Evolutionary conservation across 2,797 vertebrate genomes (phyloP).

Genomic region (Molossus molossus): DNA sequence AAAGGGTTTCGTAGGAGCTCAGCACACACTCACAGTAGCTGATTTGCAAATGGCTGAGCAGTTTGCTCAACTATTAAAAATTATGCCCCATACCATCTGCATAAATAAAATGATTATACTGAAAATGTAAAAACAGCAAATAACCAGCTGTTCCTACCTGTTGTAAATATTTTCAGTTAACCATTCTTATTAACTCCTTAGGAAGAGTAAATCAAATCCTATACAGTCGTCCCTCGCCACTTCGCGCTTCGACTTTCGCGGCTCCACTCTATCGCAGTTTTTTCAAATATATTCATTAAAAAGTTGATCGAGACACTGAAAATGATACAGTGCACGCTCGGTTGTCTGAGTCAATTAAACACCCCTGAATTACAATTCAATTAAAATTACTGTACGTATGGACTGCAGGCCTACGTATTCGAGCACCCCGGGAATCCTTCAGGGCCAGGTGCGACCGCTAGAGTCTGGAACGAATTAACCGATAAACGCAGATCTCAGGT

Average conservation of each 20-base stretch:
- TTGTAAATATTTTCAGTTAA: conserved; percentile 49
- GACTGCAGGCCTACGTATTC: too few relatives aligned
- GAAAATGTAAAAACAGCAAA: conserved; percentile 22
- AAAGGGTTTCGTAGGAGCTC: neutral
- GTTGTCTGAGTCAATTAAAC: too few relatives aligned
- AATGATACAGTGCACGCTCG: too few relatives aligned
- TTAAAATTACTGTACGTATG: too few relatives aligned
- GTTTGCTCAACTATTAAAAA: neutral
- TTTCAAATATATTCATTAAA: too few relatives aligned
- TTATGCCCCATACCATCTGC: neutral
- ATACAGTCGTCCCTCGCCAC: neutral
- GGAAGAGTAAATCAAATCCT: neutral
- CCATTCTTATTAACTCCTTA: neutral
- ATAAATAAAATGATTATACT: conserved; percentile 28
- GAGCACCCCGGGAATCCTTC: too few relatives aligned
- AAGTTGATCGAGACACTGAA: too few relatives aligned
- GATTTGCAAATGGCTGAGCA: conserved; percentile 14
- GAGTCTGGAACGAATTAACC: too few relatives aligned
- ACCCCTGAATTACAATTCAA: too few relatives aligned
- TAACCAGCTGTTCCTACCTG: neutral
- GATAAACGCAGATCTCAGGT: neutral
- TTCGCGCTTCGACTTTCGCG: too few relatives aligned
- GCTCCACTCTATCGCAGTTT: too few relatives aligned
- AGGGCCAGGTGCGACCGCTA: too few relatives aligned
- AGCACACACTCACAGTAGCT: neutral